Base-by-base conservation (phyloP, 2,113 vertebrate genomes). In the Polypterus bichir region DNA sequence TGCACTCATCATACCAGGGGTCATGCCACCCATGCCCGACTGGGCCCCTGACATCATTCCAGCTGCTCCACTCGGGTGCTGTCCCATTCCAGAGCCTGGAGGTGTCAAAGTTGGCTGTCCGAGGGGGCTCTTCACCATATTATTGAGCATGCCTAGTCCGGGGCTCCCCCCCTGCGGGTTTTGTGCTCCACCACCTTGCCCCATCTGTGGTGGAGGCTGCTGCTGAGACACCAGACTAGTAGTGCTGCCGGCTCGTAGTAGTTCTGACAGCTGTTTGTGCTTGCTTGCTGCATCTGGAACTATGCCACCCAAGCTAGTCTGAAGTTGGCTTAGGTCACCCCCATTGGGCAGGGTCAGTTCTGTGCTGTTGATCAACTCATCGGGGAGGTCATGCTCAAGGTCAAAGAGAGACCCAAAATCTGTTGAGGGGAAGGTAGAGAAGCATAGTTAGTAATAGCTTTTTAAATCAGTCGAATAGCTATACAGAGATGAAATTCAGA, bases 371-470 rank as follows among this genome's bases (percentile, higher is more conserved):
- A 98, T 98, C 73, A 98, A 85, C 80, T 98, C 96, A 69, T 98
- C 96, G 54, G 96, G 96, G 70, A 98, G 90, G 76, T 98, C 94
- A 1, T 98, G 94, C 75, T 98, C 96, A 82, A 98, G 76, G 76
- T 98, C 96, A 72, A 98, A 97, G 1, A 97, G 83, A 2, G 96
- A 93, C 71, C 94, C 90, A 74, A 95, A 97, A 92, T 98, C 95
- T 98, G 76, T 66, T 71, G 70, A 49, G 3, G 64, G 68, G 68
- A 68, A 75, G 67, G 59, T 64, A 76, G 6, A 56, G 45, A n/a
- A 44, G 7, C 11, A 27, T 55, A 62, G 10, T 47, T 56, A 47
- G 47, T 6, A 5, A 7, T 54, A 4, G 0, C 11, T 48, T 7
- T 3, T 44, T 6, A 48, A 11, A 64, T 67, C 44, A 65, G 48